Evolutionary conservation across 2,888 invertebrate species (phyloP).

Genomic region (Hyalella azteca): DNA sequence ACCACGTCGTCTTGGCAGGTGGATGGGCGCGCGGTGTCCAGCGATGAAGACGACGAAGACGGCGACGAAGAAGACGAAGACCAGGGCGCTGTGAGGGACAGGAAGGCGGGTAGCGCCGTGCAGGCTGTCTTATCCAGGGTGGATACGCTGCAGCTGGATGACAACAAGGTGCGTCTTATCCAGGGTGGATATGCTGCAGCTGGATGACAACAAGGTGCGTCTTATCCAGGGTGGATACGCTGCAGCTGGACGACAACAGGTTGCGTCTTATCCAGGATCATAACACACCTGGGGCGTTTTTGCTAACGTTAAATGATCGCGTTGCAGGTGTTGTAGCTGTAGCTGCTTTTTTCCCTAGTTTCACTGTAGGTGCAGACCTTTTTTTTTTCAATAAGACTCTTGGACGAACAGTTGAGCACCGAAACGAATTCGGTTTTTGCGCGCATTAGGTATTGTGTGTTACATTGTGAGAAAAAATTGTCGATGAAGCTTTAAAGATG

Average conservation of each 20-base stretch:
- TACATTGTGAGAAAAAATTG: no score
- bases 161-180: conserved; percentile 54
- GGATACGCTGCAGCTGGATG: conserved; percentile 54
- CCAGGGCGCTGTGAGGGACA: background rate
- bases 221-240: conserved; percentile 34
- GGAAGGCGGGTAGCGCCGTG: conserved; percentile 8
- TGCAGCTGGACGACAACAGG: conserved; percentile 52
- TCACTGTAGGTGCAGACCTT: no score
- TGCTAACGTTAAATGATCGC: no score
- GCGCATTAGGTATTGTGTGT: no score
- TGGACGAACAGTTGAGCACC: no score
- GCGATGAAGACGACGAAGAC: background rate
- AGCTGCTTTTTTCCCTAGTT: no score
- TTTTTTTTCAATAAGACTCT: no score
- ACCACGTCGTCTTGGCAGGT: background rate
- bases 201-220: conserved; percentile 55
- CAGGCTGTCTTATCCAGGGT: conserved; percentile 40
- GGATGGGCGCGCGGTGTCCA: background rate
- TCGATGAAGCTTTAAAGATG: no score
- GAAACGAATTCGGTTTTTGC: no score
- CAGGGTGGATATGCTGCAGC: conserved; percentile 54
- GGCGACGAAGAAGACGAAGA: background rate
- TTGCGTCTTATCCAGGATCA: conserved; percentile 25
- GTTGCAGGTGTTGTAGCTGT: no score
- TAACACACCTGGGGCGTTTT: no score